Evolutionary conservation across 2,797 vertebrate species (phyloP).

Genomic region (Neoniphon sammara): DNA sequence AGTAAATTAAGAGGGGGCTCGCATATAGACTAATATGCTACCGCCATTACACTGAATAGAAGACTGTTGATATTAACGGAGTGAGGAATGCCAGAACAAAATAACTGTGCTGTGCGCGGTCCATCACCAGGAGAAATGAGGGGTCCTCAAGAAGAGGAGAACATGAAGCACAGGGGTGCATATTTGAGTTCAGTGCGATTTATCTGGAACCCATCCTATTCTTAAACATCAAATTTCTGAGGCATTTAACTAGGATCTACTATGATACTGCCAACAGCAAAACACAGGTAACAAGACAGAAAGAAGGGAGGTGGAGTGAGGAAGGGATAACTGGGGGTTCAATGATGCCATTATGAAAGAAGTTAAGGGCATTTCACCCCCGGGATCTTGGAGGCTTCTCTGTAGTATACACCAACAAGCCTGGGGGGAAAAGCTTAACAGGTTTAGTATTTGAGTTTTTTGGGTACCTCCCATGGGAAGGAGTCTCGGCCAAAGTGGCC

Average conservation of each 20-base stretch:
- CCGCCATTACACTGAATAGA: conserved; percentile 35
- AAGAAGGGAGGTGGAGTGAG: conserved; percentile 34
- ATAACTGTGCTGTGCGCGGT: conserved; percentile 24
- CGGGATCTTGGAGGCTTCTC: conserved; percentile 92
- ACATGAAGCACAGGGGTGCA: conserved; percentile 39
- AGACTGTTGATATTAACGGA: conserved; percentile 34
- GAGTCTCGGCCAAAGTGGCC: conserved; percentile 98
- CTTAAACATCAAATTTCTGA: conserved; percentile 57
- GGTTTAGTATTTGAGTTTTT: conserved; percentile 95
- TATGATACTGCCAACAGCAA: conserved; percentile 60
- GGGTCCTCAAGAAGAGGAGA: conserved; percentile 24
- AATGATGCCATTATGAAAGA: conserved; percentile 56
- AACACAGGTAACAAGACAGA: conserved; percentile 63
- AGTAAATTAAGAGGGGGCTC: conserved; percentile 53
- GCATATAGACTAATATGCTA: conserved; percentile 50
- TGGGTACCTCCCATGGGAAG: conserved; percentile 97
- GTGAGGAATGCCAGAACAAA: conserved; percentile 59
- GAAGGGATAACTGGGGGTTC: conserved; percentile 62
- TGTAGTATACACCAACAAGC: conserved; percentile 95
- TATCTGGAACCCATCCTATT: conserved; percentile 50
- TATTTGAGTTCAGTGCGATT: conserved; percentile 44
- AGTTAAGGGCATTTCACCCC: conserved; percentile 85
- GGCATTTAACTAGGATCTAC: conserved; percentile 56
- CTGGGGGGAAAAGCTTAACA: conserved; percentile 91
- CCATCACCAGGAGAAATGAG: conserved; percentile 39